Percentiles rank a stretch among this genome's conserved stretches.
Evolutionary conservation across 2,113 vertebrate genomes (phyloP).

Genomic region (Tauraco erythrolophus): DNA sequence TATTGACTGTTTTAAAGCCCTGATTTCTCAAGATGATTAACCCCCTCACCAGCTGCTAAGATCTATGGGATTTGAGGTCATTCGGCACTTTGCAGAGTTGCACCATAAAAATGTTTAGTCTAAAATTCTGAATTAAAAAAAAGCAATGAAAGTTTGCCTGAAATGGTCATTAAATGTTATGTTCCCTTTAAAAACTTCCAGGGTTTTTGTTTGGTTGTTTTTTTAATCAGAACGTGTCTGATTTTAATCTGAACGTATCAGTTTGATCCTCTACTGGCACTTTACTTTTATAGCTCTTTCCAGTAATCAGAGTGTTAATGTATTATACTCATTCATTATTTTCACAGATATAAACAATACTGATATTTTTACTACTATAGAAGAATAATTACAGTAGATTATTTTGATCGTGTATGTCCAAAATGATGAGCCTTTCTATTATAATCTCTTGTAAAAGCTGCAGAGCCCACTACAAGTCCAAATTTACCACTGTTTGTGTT

Average conservation of each 20-base stretch:
- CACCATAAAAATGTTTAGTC: not conserved
- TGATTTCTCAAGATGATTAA: not conserved
- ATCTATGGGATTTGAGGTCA: not conserved
- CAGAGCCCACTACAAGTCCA: not conserved
- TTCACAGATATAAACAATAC: not conserved
- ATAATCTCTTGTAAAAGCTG: not conserved
- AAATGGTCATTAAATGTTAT: not conserved
- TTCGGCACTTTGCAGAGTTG: not conserved
- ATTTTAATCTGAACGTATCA: not conserved
- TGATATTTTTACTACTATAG: not conserved
- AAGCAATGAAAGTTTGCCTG: not conserved
- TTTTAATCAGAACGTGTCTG: not conserved
- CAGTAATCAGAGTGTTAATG: not conserved
- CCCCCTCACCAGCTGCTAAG: not conserved
- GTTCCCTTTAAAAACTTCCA: not conserved
- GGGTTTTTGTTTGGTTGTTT: not conserved
- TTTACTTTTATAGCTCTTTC: slow-evolving; percentile 8
- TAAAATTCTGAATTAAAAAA: not conserved
- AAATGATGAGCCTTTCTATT: not conserved
- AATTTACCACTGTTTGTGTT: not conserved
- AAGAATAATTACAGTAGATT: not conserved
- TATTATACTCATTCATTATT: not conserved
- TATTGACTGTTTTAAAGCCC: not conserved
- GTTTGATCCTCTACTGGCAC: slow-evolving; percentile 3
- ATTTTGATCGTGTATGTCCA: not conserved